phyloP scores from a whole-genome alignment of 2,888 invertebrate species.

The Melieria crassipennis region DNA sequence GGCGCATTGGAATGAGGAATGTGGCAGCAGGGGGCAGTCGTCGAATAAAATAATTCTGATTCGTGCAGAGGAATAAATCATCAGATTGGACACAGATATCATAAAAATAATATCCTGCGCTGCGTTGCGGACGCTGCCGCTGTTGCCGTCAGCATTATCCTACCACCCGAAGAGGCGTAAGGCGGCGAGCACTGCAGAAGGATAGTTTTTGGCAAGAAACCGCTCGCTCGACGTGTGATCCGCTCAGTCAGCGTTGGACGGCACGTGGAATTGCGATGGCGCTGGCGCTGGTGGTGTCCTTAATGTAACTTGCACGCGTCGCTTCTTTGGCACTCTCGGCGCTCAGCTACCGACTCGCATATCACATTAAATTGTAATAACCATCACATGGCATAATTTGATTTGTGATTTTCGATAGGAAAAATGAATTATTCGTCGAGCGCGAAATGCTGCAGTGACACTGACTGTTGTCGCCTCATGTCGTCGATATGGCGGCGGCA shows the following conservation, averaged over 20 bases:
- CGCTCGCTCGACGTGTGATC: neutral
- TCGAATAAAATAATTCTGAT: conserved; percentile 57
- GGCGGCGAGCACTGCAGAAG: conserved; percentile 12
- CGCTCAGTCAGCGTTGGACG: neutral
- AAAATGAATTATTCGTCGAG: conserved; percentile 56
- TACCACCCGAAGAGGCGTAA: conserved; percentile 5
- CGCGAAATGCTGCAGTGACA: neutral
- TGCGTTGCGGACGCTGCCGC: conserved; percentile 37
- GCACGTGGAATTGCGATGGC: neutral
- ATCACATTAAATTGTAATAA: conserved; percentile 41
- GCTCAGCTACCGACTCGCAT: neutral
- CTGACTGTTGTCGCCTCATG: neutral
- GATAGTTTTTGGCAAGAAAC: conserved; percentile 8
- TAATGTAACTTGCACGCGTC: neutral
- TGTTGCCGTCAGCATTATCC: conserved; percentile 11
- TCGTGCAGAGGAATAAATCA: conserved; percentile 64
- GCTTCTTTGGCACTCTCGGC: neutral
- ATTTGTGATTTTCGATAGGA: conserved; percentile 64
- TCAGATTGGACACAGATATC: conserved; percentile 66
- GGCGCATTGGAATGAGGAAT: neutral
- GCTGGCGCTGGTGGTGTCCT: neutral
- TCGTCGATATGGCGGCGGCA: conserved; percentile 21
- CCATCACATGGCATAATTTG: conserved; percentile 62
- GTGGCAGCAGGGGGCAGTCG: conserved; percentile 17
- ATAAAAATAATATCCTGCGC: conserved; percentile 64